Conservation (phyloP, 2,113 vertebrate species). For the Eudyptes chrysolophus region DNA sequence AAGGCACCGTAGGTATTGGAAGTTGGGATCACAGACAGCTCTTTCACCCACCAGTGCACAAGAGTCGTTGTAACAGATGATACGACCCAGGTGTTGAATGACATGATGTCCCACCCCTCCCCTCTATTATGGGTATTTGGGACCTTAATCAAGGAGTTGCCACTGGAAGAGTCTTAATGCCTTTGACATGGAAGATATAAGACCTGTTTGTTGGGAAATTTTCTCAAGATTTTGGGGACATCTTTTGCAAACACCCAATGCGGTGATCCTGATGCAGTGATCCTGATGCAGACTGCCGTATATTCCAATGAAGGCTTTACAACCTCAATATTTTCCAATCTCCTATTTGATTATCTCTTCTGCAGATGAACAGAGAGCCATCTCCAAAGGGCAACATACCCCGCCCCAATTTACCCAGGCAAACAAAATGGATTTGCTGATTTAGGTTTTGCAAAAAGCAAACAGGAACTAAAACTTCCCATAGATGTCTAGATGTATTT, state of each 20-base stretch:
- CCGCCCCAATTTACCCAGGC: background rate
- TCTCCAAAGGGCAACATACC: background rate
- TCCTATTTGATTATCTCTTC: background rate
- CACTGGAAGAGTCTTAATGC: background rate
- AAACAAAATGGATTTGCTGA: background rate
- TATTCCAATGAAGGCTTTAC: background rate
- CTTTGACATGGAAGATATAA: background rate
- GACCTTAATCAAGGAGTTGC: background rate
- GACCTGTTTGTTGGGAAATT: background rate
- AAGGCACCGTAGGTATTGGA: background rate
- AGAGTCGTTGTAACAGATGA: background rate
- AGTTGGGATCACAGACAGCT: background rate
- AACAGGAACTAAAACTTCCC: background rate
- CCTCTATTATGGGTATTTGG: background rate
- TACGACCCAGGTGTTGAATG: background rate
- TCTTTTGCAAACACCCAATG: background rate
- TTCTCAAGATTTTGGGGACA: background rate
- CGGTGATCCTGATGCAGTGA: background rate
- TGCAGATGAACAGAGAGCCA: background rate
- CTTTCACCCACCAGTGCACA: background rate
- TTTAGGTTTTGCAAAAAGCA: background rate
- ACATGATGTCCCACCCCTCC: background rate
- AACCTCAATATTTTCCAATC: background rate
- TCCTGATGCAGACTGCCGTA: background rate
- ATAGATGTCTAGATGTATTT: background rate